Percentiles rank a stretch among this genome's conserved stretches.
Evolutionary conservation across 2,113 vertebrate genomes (phyloP).

Genomic region (Salvelinus namaycush): DNA sequence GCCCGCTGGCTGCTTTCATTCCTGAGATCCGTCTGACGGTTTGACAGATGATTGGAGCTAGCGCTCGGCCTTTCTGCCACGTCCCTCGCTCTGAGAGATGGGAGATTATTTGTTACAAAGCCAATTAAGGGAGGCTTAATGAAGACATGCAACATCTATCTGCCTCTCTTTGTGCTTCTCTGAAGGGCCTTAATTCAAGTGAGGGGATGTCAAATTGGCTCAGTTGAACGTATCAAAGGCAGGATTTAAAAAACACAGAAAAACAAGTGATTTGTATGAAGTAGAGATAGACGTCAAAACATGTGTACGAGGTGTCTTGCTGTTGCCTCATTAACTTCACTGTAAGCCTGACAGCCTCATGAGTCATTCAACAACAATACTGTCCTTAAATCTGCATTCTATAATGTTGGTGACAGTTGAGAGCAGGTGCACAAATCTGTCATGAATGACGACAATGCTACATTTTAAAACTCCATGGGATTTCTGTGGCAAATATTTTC

Average conservation of each 20-base stretch:
- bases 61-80: constrained; percentile 53
- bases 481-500: neutral
- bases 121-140: constrained; percentile 71
- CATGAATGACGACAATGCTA: constrained; percentile 9
- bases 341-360: neutral
- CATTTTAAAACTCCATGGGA: neutral
- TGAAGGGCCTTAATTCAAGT: constrained; percentile 46
- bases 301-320: constrained; percentile 8
- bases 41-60: constrained; percentile 64
- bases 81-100: constrained; percentile 48
- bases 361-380: constrained; percentile 26
- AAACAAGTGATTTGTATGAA: constrained; percentile 26
- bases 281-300: constrained; percentile 19
- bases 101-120: constrained; percentile 66
- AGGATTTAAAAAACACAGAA: constrained; percentile 18
- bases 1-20: constrained; percentile 48
- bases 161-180: constrained; percentile 49
- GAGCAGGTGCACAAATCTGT: neutral
- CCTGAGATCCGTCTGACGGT: constrained; percentile 60
- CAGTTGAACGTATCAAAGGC: constrained; percentile 37
- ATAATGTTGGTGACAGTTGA: too few species aligned
- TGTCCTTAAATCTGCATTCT: neutral
- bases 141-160: constrained; percentile 52
- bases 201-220: constrained; percentile 38
- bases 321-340: constrained; percentile 11